A percentile compares a stretch with the other conserved stretches of the same genome.
phyloP scores from a whole-genome alignment of 2,797 vertebrate species.

The Alcedo quadribrachys region DNA sequence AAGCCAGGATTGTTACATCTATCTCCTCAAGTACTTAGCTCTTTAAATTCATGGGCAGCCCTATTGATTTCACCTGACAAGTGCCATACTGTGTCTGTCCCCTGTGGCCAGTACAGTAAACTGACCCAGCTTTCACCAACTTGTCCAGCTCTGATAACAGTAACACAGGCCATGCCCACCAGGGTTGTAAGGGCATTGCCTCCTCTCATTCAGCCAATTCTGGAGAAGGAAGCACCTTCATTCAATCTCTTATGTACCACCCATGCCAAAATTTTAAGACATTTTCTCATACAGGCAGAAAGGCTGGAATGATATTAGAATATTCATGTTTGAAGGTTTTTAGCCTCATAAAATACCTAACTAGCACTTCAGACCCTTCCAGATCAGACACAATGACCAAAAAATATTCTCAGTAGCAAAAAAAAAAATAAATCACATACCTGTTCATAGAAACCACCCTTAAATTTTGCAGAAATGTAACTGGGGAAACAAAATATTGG shows the following conservation, averaged over 20 bases:
- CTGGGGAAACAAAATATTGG: background rate
- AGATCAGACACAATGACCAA: background rate
- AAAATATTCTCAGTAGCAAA: background rate
- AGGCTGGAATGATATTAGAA: background rate
- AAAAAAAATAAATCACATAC: background rate
- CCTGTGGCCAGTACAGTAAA: background rate
- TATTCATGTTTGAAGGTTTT: background rate
- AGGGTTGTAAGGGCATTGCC: background rate
- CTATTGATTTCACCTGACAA: background rate
- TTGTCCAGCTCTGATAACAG: background rate
- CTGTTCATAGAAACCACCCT: background rate
- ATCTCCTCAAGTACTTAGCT: background rate
- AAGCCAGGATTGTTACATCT: accelerated
- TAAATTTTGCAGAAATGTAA: background rate
- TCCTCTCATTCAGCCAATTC: background rate
- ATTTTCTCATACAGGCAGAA: background rate
- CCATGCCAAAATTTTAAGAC: background rate
- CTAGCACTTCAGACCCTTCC: background rate
- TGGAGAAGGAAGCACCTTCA: background rate
- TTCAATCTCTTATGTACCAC: background rate
- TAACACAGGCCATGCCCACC: background rate
- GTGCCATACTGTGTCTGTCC: background rate
- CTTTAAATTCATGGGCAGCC: background rate
- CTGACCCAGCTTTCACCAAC: background rate
- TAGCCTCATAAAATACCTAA: background rate